A percentile compares a stretch with the other conserved stretches of the same genome.
These are phyloP conservation scores for Epizoanthus rinbou DNA, from an alignment of 92 coral and sea anemone species.

Conservation along the genomic window DNA sequence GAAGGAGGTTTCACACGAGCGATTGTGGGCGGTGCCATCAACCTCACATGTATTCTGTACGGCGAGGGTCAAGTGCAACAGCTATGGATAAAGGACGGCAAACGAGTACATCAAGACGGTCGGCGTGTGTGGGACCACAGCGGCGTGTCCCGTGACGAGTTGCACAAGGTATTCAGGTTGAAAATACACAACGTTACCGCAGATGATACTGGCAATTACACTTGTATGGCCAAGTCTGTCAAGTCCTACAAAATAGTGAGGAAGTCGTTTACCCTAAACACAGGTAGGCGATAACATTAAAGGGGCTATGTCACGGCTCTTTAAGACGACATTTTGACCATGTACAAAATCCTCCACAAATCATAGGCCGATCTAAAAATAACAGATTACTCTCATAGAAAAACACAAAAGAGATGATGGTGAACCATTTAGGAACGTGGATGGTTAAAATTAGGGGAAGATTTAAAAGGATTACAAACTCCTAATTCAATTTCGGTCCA, in stretches of 20 bases:
- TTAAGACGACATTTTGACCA: too few relatives aligned
- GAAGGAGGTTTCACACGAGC: constrained; percentile 13
- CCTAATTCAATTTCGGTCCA: too few relatives aligned
- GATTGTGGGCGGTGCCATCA: constrained; percentile 1
- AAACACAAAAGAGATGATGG: too few relatives aligned
- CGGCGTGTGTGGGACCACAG: constrained; percentile 20
- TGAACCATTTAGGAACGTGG: too few relatives aligned
- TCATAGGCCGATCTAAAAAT: too few relatives aligned
- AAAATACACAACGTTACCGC: neutral
- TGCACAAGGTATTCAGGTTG: constrained; percentile 15
- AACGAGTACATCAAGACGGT: neutral
- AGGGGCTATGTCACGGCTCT: too few relatives aligned
- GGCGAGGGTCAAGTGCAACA: neutral
- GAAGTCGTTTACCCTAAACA: neutral
- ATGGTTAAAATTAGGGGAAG: too few relatives aligned
- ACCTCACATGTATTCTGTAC: neutral
- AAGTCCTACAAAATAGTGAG: neutral
- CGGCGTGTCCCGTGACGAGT: neutral
- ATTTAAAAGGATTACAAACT: too few relatives aligned
- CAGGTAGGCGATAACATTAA: neutral
- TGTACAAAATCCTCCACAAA: too few relatives aligned
- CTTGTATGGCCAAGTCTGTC: constrained; percentile 1
- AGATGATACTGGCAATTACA: constrained; percentile 4
- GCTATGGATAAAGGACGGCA: constrained; percentile 11
- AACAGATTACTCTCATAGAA: too few relatives aligned